Conservation (phyloP, 2,888 invertebrate species). For the Zelleria hepariella region DNA sequence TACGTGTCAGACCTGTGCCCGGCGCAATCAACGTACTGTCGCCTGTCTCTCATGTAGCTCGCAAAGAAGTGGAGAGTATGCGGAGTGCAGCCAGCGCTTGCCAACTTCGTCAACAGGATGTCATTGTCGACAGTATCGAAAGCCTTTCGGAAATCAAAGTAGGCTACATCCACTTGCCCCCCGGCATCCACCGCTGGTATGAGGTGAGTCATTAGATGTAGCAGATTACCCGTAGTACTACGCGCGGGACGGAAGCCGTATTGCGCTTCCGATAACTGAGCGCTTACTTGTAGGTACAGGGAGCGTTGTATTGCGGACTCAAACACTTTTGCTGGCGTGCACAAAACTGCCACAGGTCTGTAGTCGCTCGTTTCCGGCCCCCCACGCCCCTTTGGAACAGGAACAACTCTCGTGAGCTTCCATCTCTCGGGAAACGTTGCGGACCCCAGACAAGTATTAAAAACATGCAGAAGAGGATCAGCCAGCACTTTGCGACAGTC, state of each 20-base stretch:
- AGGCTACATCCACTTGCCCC: neutral
- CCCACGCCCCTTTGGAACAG: neutral
- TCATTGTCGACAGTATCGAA: neutral
- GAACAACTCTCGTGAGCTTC: neutral
- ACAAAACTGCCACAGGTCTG: neutral
- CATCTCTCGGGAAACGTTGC: neutral
- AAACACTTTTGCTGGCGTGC: neutral
- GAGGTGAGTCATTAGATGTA: neutral
- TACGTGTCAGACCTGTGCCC: neutral
- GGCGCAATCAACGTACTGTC: neutral
- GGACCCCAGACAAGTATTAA: neutral
- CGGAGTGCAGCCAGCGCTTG: neutral
- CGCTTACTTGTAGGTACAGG: neutral
- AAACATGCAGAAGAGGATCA: constrained; percentile 2
- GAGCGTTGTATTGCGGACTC: neutral
- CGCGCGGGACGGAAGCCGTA: constrained; percentile 1
- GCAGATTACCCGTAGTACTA: neutral
- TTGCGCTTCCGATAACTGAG: neutral
- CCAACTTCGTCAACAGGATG: neutral
- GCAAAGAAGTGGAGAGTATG: neutral
- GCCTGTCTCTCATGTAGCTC: neutral
- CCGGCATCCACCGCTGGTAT: neutral
- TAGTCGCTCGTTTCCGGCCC: neutral
- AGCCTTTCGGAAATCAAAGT: neutral
- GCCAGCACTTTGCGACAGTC: constrained; percentile 5